Evolutionary conservation across 2,113 vertebrate genomes (phyloP).

Genomic region (Dipodomys ordii): DNA sequence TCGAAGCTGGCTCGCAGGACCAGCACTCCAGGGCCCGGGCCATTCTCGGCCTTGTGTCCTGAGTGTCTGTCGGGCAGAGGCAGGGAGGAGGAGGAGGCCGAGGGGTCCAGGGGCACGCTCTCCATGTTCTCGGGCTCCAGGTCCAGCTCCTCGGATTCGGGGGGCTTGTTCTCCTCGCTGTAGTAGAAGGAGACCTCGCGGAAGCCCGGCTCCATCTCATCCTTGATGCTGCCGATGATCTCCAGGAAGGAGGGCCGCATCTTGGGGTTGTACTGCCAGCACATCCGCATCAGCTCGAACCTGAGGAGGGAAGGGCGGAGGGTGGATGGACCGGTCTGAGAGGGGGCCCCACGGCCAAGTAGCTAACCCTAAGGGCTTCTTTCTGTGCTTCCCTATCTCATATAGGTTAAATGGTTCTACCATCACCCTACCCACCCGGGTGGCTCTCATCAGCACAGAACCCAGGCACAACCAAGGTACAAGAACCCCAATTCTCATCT

Average conservation of each 20-base stretch:
- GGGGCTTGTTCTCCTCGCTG: constrained; percentile 98
- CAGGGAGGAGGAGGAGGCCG: constrained; percentile 91
- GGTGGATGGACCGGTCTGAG: rapidly evolving
- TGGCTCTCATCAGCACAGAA: no score
- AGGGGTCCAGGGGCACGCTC: constrained; percentile 97
- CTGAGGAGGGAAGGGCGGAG: constrained; percentile 81
- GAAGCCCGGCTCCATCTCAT: constrained; percentile 95
- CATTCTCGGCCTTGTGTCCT: constrained; percentile 93
- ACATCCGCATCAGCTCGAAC: constrained; percentile 98
- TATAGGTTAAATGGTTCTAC: not conserved
- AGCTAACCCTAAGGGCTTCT: not conserved
- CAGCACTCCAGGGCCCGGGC: constrained; percentile 92
- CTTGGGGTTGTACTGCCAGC: constrained; percentile 99
- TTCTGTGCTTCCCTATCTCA: not conserved
- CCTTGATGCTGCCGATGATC: constrained; percentile 97
- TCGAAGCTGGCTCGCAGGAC: constrained; percentile 94
- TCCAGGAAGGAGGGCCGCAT: constrained; percentile 98
- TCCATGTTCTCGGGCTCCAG: constrained; percentile 98
- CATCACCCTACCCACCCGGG: not conserved
- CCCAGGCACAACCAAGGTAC: no score
- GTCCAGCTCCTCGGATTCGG: constrained; percentile 96
- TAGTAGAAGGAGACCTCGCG: constrained; percentile 98
- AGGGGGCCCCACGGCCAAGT: rapidly evolving
- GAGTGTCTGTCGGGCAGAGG: constrained; percentile 94
- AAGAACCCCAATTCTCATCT: no score